phyloP scores from a whole-genome alignment of 1,140 invertebrate species.

The Mylabris phalerata region DNA sequence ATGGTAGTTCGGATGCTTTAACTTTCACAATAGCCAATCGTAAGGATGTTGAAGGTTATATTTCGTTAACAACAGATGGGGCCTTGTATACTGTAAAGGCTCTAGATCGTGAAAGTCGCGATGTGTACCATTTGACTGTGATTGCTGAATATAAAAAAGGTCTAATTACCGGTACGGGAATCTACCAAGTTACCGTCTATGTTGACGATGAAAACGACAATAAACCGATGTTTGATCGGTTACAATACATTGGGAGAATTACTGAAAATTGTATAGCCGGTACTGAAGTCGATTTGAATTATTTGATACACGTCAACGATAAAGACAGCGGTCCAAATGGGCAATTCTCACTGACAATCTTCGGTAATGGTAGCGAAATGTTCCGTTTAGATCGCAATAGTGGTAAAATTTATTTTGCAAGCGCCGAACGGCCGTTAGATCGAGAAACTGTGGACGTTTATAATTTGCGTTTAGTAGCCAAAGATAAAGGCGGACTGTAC shows the following conservation, averaged over 20 bases:
- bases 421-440: slow-evolving; percentile 52
- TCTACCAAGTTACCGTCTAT: slow-evolving; percentile 69
- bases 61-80: slow-evolving; percentile 68
- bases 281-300: slow-evolving; percentile 64
- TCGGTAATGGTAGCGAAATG: slow-evolving; percentile 65
- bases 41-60: slow-evolving; percentile 66
- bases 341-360: slow-evolving; percentile 63
- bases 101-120: slow-evolving; percentile 68
- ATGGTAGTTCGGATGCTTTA: slow-evolving; percentile 47
- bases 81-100: slow-evolving; percentile 67
- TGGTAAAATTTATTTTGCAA: slow-evolving; percentile 57
- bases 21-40: slow-evolving; percentile 73
- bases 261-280: slow-evolving; percentile 67
- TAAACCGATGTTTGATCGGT: slow-evolving; percentile 68
- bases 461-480: slow-evolving; percentile 63
- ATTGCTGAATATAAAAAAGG: slow-evolving; percentile 67
- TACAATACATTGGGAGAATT: slow-evolving; percentile 69
- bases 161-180: slow-evolving; percentile 54
- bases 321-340: slow-evolving; percentile 73
- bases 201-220: slow-evolving; percentile 91
- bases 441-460: slow-evolving; percentile 66
- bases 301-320: slow-evolving; percentile 63
- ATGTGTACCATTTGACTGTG: slow-evolving; percentile 69
- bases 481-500: slow-evolving; percentile 66
- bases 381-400: slow-evolving; percentile 67